These are phyloP conservation scores for Carassius gibelio DNA, from an alignment of 2,113 vertebrate species.

Conservation along the genomic window DNA sequence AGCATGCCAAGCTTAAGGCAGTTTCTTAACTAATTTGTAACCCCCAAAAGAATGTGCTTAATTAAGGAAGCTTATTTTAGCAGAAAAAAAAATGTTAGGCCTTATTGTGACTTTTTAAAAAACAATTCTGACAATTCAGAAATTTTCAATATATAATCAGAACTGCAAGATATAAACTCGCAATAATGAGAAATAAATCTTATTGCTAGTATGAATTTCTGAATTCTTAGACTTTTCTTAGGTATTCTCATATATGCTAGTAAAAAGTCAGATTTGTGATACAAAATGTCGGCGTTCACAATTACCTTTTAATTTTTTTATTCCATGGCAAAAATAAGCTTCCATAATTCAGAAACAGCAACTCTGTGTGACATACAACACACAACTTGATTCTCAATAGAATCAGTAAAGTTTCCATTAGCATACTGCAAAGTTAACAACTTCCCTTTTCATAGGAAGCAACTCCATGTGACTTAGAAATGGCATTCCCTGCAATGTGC, in stretches of 20 bases:
- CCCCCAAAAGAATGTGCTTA: not conserved
- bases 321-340: not conserved
- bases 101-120: not conserved
- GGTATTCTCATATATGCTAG: no score
- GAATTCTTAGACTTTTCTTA: not conserved
- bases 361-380: not conserved
- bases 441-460: not conserved
- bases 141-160: not conserved
- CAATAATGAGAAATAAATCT: not conserved
- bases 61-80: not conserved
- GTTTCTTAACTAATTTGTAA: not conserved
- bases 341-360: not conserved
- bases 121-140: not conserved
- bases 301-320: not conserved
- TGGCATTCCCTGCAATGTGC: not conserved
- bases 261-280: not conserved
- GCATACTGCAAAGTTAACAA: constrained; percentile 12
- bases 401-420: not conserved
- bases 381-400: not conserved
- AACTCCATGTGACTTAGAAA: not conserved
- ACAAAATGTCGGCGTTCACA: not conserved
- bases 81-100: no score
- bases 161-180: not conserved
- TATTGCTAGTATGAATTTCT: not conserved
- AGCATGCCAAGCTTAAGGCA: not conserved